Evolutionary conservation across 2,888 invertebrate genomes (phyloP).

Genomic region (Pharmacophagus antenor): DNA sequence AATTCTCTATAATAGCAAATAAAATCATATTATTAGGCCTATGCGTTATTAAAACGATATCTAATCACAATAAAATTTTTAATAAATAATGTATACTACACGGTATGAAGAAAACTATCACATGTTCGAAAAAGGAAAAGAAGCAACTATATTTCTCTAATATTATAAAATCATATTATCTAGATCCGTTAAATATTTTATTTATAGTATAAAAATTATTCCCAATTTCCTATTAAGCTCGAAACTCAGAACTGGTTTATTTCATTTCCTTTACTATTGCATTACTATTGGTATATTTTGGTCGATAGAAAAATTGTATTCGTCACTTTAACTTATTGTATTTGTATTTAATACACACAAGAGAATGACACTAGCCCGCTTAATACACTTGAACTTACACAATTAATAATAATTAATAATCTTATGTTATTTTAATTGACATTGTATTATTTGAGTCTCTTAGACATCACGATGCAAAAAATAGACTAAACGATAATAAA

Average conservation of each 20-base stretch:
- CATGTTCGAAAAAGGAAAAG: background rate
- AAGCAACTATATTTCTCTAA: background rate
- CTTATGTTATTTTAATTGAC: conserved; percentile 30
- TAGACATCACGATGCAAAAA: conserved; percentile 21
- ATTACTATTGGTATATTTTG: background rate
- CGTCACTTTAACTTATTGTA: conserved; percentile 6
- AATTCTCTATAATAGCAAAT: background rate
- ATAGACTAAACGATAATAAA: conserved; percentile 6
- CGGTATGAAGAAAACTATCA: background rate
- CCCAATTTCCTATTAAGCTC: conserved; percentile 7
- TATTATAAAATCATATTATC: background rate
- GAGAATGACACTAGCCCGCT: conserved; percentile 26
- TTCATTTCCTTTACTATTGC: background rate
- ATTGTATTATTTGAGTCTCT: conserved; percentile 25
- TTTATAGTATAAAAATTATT: background rate
- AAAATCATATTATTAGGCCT: conserved; percentile 11
- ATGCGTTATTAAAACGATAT: background rate
- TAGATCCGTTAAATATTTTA: background rate
- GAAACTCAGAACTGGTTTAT: conserved; percentile 2
- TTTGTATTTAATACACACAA: conserved; percentile 13
- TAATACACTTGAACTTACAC: conserved; percentile 21
- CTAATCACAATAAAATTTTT: background rate
- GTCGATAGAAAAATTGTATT: background rate
- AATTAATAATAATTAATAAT: conserved; percentile 24
- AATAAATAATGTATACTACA: background rate